Conservation (phyloP, 2,113 vertebrate genomes). For the Rhineura floridana region DNA sequence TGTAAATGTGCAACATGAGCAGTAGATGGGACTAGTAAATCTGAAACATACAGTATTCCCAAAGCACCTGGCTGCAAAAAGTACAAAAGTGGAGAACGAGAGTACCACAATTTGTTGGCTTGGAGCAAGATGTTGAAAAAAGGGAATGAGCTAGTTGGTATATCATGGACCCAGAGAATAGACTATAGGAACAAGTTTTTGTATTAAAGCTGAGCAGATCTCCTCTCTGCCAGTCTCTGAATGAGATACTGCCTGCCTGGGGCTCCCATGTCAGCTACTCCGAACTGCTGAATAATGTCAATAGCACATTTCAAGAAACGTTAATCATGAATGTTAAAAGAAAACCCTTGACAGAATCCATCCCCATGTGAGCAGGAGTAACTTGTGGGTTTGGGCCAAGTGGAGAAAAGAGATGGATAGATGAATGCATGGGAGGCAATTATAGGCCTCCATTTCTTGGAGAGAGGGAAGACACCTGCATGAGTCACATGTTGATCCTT, state of each 20-base stretch:
- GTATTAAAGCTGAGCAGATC: background rate
- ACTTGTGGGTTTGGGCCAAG: too few species aligned
- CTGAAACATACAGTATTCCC: slow-evolving; percentile 7
- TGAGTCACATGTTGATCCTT: background rate
- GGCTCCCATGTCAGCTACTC: too few species aligned
- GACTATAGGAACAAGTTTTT: background rate
- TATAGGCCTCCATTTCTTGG: too few species aligned
- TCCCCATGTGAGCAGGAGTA: background rate
- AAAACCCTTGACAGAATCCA: background rate
- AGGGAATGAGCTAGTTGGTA: background rate
- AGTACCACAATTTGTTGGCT: background rate
- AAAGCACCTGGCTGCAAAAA: background rate
- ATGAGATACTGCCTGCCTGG: background rate
- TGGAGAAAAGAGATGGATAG: too few species aligned
- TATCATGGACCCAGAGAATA: background rate
- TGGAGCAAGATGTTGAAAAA: background rate
- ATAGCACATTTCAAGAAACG: too few species aligned
- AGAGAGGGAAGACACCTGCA: background rate
- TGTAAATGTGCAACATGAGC: slow-evolving; percentile 16
- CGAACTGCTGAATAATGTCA: too few species aligned
- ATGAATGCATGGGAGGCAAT: too few species aligned
- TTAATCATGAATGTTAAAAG: too few species aligned
- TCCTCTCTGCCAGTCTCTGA: background rate
- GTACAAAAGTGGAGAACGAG: background rate
- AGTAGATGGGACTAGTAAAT: slow-evolving; percentile 16